Evolutionary conservation across 2,888 invertebrate species (phyloP), one percentile per base, ranked within the genome.

Genomic region (Girardia tigrina): DNA sequence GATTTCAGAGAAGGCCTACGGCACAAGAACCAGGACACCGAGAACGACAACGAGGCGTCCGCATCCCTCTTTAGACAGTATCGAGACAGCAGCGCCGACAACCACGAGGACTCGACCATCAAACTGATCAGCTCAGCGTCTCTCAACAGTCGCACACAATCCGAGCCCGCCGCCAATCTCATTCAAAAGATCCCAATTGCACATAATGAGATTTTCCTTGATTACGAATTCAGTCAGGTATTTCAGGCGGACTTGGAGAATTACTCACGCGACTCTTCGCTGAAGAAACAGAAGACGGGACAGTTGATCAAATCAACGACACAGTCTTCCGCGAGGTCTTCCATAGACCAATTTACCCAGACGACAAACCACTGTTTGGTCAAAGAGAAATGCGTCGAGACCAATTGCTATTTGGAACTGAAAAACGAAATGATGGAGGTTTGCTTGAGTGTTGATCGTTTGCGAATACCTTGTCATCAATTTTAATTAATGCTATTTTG

Each of bases 121-220:
- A 56, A 56, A 56, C n/a, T 56, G 23, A 8, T 56, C 20, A 56
- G 56, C 23, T 20, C 56, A 8, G n/a, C 8, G 23, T 56, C 56
- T 56, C n/a, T 56, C 4, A 56, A 56, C n/a, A 56, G 56, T 56
- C 56, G 23, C 56, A 56, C 56, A 20, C 56, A 56, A 56, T 56
- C 56, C 4, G 56, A 56, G 4, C 23, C 56, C n/a, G n/a, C 4
- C 4, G n/a, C 6, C n/a, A 36, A 36, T 36, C 6, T 56, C 2
- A n/a, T n/a, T n/a, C 2, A 20, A 20, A 56, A 56, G 23, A 8
- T 56, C 4, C 56, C 56, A 56, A 56, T 20, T 56, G 4, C 56
- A 20, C 6, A 56, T 2, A 56, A 12, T 56, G n/a, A 56, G 6
- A 20, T 56, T 6, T 56, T 56, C 4, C n/a, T 12, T 56, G n/a